phyloP scores from a whole-genome alignment of 2,113 vertebrate genomes.

The Cercocebus atys region DNA sequence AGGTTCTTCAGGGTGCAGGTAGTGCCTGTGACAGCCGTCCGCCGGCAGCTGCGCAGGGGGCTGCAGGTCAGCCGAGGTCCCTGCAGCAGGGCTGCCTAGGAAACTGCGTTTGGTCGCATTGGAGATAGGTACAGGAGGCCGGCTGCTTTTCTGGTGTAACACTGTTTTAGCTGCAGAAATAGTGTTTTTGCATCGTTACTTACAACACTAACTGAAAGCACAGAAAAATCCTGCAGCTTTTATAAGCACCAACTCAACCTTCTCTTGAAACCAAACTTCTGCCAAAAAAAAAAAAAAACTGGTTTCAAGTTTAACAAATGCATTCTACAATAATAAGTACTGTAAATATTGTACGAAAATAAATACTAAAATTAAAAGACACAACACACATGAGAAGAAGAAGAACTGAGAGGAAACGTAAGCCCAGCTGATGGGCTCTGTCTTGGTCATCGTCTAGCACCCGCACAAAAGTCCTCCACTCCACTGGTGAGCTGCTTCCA shows the following conservation, averaged over 20 bases:
- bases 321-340: neutral
- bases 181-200: neutral
- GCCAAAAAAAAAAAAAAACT: too few relatives aligned
- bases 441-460: too few relatives aligned
- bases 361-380: neutral
- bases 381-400: neutral
- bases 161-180: slow-evolving; percentile 86
- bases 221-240: neutral
- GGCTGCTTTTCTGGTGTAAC: slow-evolving; percentile 89
- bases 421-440: neutral
- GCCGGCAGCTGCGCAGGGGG: slow-evolving; percentile 57
- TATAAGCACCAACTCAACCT: neutral
- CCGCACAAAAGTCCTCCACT: neutral
- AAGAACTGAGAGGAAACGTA: neutral
- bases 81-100: slow-evolving; percentile 83
- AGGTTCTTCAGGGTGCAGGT: slow-evolving; percentile 90
- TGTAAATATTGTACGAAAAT: neutral
- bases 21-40: slow-evolving; percentile 90
- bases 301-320: neutral
- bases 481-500: neutral
- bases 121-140: slow-evolving; percentile 89
- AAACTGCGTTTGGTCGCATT: slow-evolving; percentile 92
- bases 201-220: neutral
- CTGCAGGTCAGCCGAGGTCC: slow-evolving; percentile 80
- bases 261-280: neutral